These are phyloP conservation scores for Corvus moneduloides DNA, from an alignment of 2,113 vertebrate genomes.

Conservation along the genomic window DNA sequence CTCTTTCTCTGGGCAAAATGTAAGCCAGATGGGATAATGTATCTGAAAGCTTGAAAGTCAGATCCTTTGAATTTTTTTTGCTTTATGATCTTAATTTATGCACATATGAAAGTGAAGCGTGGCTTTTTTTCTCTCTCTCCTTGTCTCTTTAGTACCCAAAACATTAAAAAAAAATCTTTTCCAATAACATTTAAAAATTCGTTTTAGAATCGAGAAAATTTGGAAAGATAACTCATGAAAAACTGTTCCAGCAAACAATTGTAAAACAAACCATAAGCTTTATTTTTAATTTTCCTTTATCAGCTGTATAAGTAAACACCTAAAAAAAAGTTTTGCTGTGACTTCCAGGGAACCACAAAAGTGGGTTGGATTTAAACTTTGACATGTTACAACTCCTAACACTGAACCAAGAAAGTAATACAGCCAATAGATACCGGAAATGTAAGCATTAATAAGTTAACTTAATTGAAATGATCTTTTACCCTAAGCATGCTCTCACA, in stretches of 20 bases:
- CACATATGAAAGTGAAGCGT: constrained; percentile 1
- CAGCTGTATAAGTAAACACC: neutral
- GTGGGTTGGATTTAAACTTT: neutral
- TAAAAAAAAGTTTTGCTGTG: neutral
- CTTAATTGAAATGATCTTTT: neutral
- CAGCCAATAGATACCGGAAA: neutral
- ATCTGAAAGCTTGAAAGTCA: constrained; percentile 19
- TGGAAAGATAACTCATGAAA: neutral
- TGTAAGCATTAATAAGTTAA: neutral
- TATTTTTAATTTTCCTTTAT: neutral
- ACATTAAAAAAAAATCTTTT: neutral
- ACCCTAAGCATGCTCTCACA: neutral
- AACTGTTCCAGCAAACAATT: neutral
- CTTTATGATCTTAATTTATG: constrained; percentile 46
- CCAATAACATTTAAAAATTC: neutral
- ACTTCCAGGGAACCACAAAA: neutral
- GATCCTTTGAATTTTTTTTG: neutral
- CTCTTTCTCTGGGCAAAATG: constrained; percentile 22
- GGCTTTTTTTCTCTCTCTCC: neutral
- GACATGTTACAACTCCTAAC: neutral
- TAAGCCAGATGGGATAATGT: constrained; percentile 26
- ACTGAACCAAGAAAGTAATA: neutral
- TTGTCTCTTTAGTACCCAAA: neutral
- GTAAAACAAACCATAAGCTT: neutral
- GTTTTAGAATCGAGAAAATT: neutral